These are phyloP conservation scores for Pammene aurita DNA, from an alignment of 2,888 invertebrate genomes.

Conservation along the genomic window DNA sequence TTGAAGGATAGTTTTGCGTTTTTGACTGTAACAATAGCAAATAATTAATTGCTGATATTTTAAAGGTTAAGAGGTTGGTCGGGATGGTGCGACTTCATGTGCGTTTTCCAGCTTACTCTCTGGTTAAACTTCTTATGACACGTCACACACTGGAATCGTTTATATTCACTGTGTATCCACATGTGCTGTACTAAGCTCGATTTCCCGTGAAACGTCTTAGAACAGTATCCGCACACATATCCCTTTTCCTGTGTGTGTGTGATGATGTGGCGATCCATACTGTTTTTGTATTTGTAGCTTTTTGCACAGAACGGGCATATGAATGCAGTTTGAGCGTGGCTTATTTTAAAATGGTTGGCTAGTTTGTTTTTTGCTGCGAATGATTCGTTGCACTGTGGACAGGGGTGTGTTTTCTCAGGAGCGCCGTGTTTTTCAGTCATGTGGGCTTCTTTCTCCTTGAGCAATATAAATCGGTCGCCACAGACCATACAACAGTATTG, in stretches of 20 bases:
- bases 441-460: conserved; percentile 56
- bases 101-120: conserved; percentile 62
- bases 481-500: conserved; percentile 61
- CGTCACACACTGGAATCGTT: conserved; percentile 60
- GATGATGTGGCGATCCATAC: conserved; percentile 72
- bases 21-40: neutral
- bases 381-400: conserved; percentile 55
- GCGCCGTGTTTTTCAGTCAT: conserved; percentile 53
- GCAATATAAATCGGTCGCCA: conserved; percentile 57
- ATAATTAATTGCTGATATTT: neutral
- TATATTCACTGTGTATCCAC: conserved; percentile 70
- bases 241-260: conserved; percentile 75
- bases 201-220: conserved; percentile 67
- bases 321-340: conserved; percentile 59
- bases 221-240: conserved; percentile 74
- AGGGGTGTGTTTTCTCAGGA: conserved; percentile 49
- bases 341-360: conserved; percentile 59
- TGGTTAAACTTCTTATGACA: conserved; percentile 67
- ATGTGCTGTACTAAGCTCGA: conserved; percentile 66
- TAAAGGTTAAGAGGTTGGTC: conserved; percentile 43
- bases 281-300: conserved; percentile 71
- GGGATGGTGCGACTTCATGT: conserved; percentile 70
- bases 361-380: conserved; percentile 57
- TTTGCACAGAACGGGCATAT: conserved; percentile 62
- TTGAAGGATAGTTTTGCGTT: neutral